These are phyloP conservation scores for Ephydatia muelleri DNA, from an alignment of 37 sponge, comb jelly and placozoan genomes.

Conservation along the genomic window DNA sequence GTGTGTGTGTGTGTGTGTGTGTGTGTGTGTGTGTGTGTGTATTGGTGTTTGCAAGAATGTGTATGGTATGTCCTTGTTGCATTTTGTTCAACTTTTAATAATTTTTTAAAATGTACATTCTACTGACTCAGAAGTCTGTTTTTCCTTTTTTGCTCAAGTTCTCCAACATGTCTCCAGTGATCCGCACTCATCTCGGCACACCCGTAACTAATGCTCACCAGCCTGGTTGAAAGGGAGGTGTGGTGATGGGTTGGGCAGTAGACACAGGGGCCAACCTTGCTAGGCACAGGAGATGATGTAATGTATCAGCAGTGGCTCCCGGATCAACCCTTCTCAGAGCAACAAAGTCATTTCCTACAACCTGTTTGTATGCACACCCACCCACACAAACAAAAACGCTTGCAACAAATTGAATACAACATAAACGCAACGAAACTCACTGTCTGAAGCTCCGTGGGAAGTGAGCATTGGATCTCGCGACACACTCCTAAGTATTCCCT, in stretches of 20 bases:
- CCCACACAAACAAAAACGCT: not conserved
- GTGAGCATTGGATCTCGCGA: conserved; percentile 46
- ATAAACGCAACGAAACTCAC: conserved; percentile 62
- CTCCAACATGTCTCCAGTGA: conserved; percentile 43
- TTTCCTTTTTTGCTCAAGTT: conserved; percentile 33
- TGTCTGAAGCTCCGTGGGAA: conserved; percentile 81
- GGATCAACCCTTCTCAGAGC: conserved; percentile 57
- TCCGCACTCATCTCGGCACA: conserved; percentile 21
- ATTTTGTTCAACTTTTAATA: no score
- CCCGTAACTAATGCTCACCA: conserved; percentile 65
- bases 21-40: conserved; percentile 8
- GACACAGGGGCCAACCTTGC: conserved; percentile 42
- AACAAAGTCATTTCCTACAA: conserved; percentile 89
- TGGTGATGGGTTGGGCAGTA: not conserved
- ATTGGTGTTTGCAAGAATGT: not conserved
- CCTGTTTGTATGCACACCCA: conserved; percentile 18
- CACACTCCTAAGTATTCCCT: no score
- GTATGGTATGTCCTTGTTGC: not conserved
- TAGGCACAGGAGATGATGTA: conserved; percentile 77
- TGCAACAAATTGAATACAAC: not conserved
- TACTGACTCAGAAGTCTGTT: not conserved
- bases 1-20: conserved; percentile 12
- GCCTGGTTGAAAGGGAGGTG: conserved; percentile 13
- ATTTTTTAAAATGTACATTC: not conserved
- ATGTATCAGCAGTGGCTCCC: conserved; percentile 75